phyloP scores from a whole-genome alignment of 2,888 invertebrate species.

The Platycheirus rosarum region DNA sequence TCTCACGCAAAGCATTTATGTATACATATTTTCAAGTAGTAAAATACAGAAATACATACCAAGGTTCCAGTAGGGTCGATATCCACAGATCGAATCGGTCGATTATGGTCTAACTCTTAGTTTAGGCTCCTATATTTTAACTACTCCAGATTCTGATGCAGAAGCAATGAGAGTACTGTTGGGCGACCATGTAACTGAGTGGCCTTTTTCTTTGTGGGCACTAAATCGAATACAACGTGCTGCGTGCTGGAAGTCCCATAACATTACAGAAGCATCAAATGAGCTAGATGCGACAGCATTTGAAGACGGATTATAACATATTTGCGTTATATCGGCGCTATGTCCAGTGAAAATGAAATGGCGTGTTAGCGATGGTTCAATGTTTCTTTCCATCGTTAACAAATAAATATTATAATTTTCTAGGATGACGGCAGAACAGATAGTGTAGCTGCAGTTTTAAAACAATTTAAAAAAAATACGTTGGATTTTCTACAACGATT shows the following conservation, averaged over 20 bases:
- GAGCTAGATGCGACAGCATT: conserved; percentile 91
- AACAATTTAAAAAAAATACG: too few species aligned
- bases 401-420: too few species aligned
- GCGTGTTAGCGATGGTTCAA: conserved; percentile 80
- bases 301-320: conserved; percentile 89
- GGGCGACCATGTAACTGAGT: conserved; percentile 91
- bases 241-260: conserved; percentile 91
- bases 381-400: conserved; percentile 64
- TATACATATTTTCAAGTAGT: too few species aligned
- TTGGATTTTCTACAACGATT: too few species aligned
- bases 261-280: conserved; percentile 90
- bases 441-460: too few species aligned
- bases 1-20: conserved; percentile 82
- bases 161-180: conserved; percentile 94
- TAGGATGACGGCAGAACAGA: too few species aligned
- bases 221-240: conserved; percentile 90
- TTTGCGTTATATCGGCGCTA: conserved; percentile 87
- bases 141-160: conserved; percentile 91
- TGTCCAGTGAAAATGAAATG: conserved; percentile 95
- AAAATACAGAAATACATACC: too few species aligned
- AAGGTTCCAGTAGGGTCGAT: conserved; percentile 89
- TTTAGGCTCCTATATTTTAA: conserved; percentile 94
- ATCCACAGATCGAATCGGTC: conserved; percentile 91
- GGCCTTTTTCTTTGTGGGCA: conserved; percentile 86
- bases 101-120: conserved; percentile 91